Base-by-base conservation (phyloP, 1,140 invertebrate species). In the Drosophila bocki region DNA sequence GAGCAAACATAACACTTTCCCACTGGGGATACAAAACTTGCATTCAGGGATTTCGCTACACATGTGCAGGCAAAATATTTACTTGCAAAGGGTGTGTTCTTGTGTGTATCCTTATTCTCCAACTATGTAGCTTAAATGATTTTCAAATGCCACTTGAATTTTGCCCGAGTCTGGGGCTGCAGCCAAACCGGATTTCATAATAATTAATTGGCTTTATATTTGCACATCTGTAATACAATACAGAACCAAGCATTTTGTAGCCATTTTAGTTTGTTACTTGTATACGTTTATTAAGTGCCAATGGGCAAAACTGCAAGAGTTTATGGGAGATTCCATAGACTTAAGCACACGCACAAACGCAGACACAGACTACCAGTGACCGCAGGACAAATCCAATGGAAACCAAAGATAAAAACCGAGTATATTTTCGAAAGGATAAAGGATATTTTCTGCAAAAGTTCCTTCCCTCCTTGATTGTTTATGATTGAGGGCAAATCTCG, bases 161-260 rank as follows among this genome's bases (percentile, higher is more conserved):
- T 51, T 65, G 41, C 69, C 33, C 53, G 62, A 45, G 56, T 45
- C 48, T 45, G 70, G 72, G 39, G 41, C 37, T 70, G 64, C 41
- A 68, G 59, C 54, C 71, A 64, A 84, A 74, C 64, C 57, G 68
- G 61, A 88, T 80, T 83, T 80, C 75, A 77, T 74, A 80, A 83
- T 75, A 88, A 84, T 87, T 87, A 87, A 88, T 87, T 88, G 83
- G 80, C 80, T 82, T 64, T 75, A 86, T 81, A 82, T 78, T 75
- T 74, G 68, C 75, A 84, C 77, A 78, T 78, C 39, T 83, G 79
- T 81, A 78, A 68, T 71, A 81, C 59, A 79, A 68, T 75, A 44
- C 45, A 39, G 13, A 19, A 22, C 37, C 15, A 19, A 44, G 75
- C 72, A 79, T 47, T 82, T 78, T 86, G 72, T 86, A 72, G 80